Conservation (phyloP, 1,140 invertebrate genomes). For the Lepeophtheirus salmonis region DNA sequence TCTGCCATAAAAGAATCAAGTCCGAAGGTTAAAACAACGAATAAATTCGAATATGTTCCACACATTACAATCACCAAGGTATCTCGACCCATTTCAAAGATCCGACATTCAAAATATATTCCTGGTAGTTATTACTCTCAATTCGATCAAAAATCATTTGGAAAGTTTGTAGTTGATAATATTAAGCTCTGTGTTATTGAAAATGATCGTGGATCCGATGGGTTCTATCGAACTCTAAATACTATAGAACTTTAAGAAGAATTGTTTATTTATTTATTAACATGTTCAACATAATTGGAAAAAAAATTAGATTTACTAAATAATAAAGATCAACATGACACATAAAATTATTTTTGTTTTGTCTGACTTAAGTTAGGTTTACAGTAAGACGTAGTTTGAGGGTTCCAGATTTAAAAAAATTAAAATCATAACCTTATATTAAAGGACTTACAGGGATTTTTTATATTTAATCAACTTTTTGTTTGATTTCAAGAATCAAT, state of each 20-base stretch:
- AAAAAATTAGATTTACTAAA: no score
- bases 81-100: constrained; percentile 19
- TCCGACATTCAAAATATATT: constrained; percentile 22
- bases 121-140: constrained; percentile 21
- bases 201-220: constrained; percentile 19
- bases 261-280: background rate
- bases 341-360: no score
- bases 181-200: constrained; percentile 22
- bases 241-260: constrained; percentile 1
- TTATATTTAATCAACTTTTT: no score
- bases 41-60: constrained; percentile 23
- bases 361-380: no score
- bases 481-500: no score
- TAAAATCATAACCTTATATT: no score
- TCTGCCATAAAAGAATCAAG: constrained; percentile 10
- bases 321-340: no score
- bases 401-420: no score
- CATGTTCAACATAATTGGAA: no score
- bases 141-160: constrained; percentile 20
- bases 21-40: constrained; percentile 20
- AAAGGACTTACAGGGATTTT: no score
- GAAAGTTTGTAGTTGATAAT: constrained; percentile 20
- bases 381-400: no score
- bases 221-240: constrained; percentile 21
- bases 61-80: constrained; percentile 23